Evolutionary conservation across 37 sponge, comb jelly and placozoan genomes (phyloP).

Genomic region (Halisarca cf. caerulea): DNA sequence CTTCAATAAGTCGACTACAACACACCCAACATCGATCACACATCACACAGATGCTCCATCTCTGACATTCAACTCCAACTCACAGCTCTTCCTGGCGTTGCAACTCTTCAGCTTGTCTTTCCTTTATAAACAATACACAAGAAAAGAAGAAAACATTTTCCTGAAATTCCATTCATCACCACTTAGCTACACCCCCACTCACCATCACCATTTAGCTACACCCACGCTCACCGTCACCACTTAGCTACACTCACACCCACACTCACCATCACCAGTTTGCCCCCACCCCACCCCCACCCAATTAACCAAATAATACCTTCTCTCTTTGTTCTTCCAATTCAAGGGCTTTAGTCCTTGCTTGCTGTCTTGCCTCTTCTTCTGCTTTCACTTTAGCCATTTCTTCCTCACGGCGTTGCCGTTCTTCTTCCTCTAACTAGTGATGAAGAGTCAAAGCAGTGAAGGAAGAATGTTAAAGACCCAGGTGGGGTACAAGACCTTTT

Average conservation of each 20-base stretch:
- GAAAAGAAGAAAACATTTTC: too few species aligned
- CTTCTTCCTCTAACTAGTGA: constrained; percentile 72
- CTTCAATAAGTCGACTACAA: constrained; percentile 29
- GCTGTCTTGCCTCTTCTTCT: constrained; percentile 63
- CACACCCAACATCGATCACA: neutral
- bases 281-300: too few species aligned
- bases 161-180: too few species aligned
- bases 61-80: too few species aligned
- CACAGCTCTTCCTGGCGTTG: too few species aligned
- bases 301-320: neutral
- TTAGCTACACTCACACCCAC: too few species aligned
- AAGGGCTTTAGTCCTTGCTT: constrained; percentile 45
- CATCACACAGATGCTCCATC: too few species aligned
- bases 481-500: constrained; percentile 37
- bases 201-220: neutral
- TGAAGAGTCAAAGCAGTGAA: neutral
- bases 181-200: neutral
- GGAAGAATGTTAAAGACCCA: too few species aligned
- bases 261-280: too few species aligned
- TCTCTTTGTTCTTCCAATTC: constrained; percentile 35
- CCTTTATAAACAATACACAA: too few species aligned
- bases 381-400: constrained; percentile 53
- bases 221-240: neutral
- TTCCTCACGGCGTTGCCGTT: constrained; percentile 43
- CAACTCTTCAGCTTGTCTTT: too few species aligned